These are phyloP conservation scores for Petroica traversi DNA, from an alignment of 2,113 vertebrate genomes.

Conservation along the genomic window DNA sequence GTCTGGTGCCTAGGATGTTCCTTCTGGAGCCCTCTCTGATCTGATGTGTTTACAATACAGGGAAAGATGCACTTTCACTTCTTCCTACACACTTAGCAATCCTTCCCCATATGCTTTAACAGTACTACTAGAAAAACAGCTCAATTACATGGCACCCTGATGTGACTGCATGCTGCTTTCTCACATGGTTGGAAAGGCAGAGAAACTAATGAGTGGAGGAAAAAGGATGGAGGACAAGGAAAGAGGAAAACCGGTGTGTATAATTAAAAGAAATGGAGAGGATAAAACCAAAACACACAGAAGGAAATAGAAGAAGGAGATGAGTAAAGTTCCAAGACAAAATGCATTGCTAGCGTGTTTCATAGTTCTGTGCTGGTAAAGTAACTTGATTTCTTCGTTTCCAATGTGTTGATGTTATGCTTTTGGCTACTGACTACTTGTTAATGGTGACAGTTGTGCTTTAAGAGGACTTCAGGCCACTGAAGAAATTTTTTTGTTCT, in stretches of 20 bases:
- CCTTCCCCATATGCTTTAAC: slow-evolving; percentile 68
- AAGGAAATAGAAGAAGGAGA: not conserved
- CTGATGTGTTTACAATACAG: slow-evolving; percentile 29
- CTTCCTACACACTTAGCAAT: slow-evolving; percentile 28
- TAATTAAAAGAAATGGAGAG: not conserved
- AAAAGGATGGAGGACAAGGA: slow-evolving; percentile 13
- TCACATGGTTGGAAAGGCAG: slow-evolving; percentile 9
- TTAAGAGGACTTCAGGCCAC: not conserved
- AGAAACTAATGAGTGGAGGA: slow-evolving; percentile 46
- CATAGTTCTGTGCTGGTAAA: not conserved
- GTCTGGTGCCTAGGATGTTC: slow-evolving; percentile 5
- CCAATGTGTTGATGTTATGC: not conserved
- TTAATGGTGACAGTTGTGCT: not conserved
- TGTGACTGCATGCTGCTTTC: slow-evolving; percentile 69
- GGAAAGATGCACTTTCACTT: not conserved
- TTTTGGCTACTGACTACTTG: not conserved
- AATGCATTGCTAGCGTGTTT: not conserved
- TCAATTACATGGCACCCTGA: slow-evolving; percentile 75
- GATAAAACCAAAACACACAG: not conserved
- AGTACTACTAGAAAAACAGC: slow-evolving; percentile 71
- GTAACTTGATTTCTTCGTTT: not conserved
- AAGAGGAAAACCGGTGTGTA: not conserved
- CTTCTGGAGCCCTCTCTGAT: slow-evolving; percentile 60
- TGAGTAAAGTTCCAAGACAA: not conserved
- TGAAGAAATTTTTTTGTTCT: not conserved